Percentiles rank a stretch among this genome's conserved stretches.
phyloP scores from a whole-genome alignment of 2,797 vertebrate species.

The Novumbra hubbsi region DNA sequence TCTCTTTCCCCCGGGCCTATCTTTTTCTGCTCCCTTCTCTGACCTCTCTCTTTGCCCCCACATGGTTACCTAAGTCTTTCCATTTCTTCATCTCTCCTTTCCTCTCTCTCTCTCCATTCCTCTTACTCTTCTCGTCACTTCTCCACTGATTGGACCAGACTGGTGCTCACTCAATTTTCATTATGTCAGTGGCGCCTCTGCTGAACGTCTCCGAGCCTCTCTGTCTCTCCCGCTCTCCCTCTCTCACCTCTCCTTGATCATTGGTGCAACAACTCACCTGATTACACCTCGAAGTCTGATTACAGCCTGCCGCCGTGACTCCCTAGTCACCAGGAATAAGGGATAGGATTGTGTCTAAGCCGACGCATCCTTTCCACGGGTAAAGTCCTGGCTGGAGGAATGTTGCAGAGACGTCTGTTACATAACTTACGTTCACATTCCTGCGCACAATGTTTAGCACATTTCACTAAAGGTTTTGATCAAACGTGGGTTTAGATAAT shows the following conservation, averaged over 20 bases:
- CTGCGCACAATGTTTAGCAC: not conserved
- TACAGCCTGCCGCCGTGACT: constrained; percentile 75
- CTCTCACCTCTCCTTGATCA: constrained; percentile 76
- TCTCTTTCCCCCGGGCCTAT: constrained; percentile 49
- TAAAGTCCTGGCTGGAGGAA: not conserved
- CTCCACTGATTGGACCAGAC: constrained; percentile 81
- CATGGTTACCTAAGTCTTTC: constrained; percentile 19
- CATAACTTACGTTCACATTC: not conserved
- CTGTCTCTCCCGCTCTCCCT: constrained; percentile 33
- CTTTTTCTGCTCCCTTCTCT: constrained; percentile 4
- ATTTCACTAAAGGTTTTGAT: not conserved
- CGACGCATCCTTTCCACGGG: not conserved
- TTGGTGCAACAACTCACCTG: constrained; percentile 79
- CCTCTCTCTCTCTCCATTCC: constrained; percentile 40
- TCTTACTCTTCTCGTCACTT: constrained; percentile 31
- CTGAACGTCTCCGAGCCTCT: constrained; percentile 59
- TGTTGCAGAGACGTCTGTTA: not conserved
- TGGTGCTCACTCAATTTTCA: constrained; percentile 77
- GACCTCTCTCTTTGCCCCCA: constrained; percentile 13
- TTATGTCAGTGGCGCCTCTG: constrained; percentile 66
- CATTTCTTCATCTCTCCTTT: constrained; percentile 53
- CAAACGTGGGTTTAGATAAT: too few relatives aligned
- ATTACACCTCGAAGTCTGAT: constrained; percentile 82
- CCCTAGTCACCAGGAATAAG: constrained; percentile 70
- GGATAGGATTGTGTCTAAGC: constrained; percentile 42